Base-by-base conservation (phyloP, 1,140 invertebrate genomes). In the Drosophila azteca region DNA sequence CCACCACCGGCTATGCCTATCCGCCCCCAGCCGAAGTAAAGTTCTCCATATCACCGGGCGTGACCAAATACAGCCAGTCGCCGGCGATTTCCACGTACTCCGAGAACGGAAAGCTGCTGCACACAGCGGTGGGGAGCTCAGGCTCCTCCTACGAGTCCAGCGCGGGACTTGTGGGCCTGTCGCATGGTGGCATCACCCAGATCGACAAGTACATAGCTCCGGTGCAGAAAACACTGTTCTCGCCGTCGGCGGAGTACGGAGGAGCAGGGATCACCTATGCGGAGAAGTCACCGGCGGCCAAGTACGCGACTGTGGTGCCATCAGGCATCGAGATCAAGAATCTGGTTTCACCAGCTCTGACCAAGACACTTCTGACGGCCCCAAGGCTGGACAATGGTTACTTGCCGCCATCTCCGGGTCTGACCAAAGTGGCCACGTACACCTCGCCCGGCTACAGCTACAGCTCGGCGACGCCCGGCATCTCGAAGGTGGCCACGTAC, bases 221-320 rank as follows among this genome's bases (percentile, higher is more conserved):
- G 0, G 62, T 80, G 15, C 79, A 87, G 59, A 89, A 79, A 46
- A 26, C 62, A 1, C 60, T 77, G n/a, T 77, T 84, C 26, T 53
- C 77, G 8, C 84, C 88, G 0, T 76, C 90, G 3, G 67, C 81
- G 3, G 83, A 85, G 13, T 90, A 88, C 46, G 85, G 75, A 1
- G 65, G 65, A 13, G 43, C 80, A 4, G 80, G 81, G 3, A 90
- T 90, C 13, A 77, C 79, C 29, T 91, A 91, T 65, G 85, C 90
- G 7, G 90, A 91, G 7, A 88, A 90, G 65, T 91, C 90, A 0
- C 90, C 90, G 22, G 83, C 90, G 11, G 79, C 89, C 44, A 90
- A 91, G 70, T 91, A 71, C 59, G 90, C 90, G 0, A 79, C 79
- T 0, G 77, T 91, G 26, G 82, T 82, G 50, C 90, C 90, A 3